phyloP scores from a whole-genome alignment of 2,888 invertebrate genomes.

The Dicyrtoma fusca region DNA sequence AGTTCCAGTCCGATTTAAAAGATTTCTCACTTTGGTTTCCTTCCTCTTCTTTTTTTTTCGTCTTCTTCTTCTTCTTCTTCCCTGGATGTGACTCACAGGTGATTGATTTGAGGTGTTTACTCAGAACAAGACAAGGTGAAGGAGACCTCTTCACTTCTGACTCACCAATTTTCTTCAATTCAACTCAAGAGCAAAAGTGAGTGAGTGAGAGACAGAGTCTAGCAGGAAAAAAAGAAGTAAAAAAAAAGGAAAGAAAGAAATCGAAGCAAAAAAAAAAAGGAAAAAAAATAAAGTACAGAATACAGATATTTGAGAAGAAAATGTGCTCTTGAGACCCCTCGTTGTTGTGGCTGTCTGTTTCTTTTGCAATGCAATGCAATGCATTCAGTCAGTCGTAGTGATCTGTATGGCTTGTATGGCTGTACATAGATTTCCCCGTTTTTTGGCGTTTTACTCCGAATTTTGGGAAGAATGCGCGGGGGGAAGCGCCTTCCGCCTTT shows the following conservation, averaged over 20 bases:
- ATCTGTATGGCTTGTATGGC: background rate
- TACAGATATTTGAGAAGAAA: slow-evolving; percentile 5
- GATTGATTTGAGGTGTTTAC: slow-evolving; percentile 37
- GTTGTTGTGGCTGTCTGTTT: background rate
- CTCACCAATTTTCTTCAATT: slow-evolving; percentile 30
- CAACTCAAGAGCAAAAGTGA: slow-evolving; percentile 4
- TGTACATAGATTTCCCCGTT: background rate
- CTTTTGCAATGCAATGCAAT: background rate
- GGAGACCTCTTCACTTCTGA: slow-evolving; percentile 33
- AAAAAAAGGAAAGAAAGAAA: background rate
- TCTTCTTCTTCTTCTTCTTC: background rate
- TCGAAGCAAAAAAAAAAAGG: background rate
- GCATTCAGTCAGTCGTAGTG: too few species aligned
- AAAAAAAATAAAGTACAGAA: background rate
- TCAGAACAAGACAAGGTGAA: slow-evolving; percentile 27
- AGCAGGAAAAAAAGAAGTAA: background rate
- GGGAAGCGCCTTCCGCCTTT: slow-evolving; percentile 15
- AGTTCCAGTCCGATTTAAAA: slow-evolving; percentile 21
- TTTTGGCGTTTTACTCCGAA: too few species aligned
- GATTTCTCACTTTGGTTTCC: slow-evolving; percentile 5
- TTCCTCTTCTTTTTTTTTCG: background rate
- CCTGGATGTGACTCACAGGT: slow-evolving; percentile 4
- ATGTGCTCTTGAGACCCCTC: slow-evolving; percentile 21
- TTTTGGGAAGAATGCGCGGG: background rate
- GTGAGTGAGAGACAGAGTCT: background rate